A percentile compares a stretch with the other conserved stretches of the same genome.
phyloP scores from a whole-genome alignment of 23 tunicate species.

The Trididemnum nubilum region DNA sequence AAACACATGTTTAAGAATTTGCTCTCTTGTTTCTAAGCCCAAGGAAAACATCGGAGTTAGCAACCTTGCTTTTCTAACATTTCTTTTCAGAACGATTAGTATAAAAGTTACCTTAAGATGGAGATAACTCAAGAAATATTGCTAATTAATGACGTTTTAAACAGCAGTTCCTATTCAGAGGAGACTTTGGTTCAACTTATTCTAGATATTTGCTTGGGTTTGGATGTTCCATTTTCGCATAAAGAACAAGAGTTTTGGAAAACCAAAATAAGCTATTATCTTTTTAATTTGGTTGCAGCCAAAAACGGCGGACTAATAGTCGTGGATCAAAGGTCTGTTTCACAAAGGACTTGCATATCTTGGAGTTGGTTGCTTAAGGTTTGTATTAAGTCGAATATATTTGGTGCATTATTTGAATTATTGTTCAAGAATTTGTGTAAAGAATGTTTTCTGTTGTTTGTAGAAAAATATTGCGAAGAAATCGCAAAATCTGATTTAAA shows the following conservation, averaged over 20 bases:
- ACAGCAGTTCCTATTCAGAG: not conserved
- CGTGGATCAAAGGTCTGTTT: not conserved
- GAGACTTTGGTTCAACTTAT: not conserved
- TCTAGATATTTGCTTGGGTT: not conserved
- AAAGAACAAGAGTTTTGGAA: constrained; percentile 1
- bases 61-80: too few species aligned
- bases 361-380: constrained; percentile 1
- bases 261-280: not conserved
- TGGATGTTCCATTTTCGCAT: not conserved
- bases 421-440: not conserved
- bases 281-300: not conserved
- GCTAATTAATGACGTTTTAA: not conserved
- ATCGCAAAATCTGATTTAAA: not conserved
- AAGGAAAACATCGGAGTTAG: too few species aligned
- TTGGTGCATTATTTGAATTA: not conserved
- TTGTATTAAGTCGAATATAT: not conserved
- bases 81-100: too few species aligned
- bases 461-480: constrained; percentile 12
- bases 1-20: too few species aligned
- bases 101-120: constrained; percentile 20
- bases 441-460: not conserved
- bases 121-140: constrained; percentile 17
- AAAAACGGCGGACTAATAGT: not conserved
- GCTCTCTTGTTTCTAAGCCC: too few species aligned
- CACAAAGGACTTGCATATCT: not conserved